Percentiles rank a stretch among this genome's conserved stretches.
Evolutionary conservation across 2,888 invertebrate genomes (phyloP).

Genomic region (Ypsolopha sequella): DNA sequence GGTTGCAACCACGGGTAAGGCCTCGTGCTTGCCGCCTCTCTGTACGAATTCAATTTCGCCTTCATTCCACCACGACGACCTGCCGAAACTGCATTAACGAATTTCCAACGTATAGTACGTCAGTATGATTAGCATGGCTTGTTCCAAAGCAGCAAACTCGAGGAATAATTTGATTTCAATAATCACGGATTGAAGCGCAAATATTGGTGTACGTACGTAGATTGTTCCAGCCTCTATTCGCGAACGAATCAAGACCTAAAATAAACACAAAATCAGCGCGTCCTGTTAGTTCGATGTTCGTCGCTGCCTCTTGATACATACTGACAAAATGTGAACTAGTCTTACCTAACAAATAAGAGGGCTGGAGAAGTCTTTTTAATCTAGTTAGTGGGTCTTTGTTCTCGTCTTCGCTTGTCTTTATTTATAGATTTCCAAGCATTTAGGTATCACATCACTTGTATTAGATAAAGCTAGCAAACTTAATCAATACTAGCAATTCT

Average conservation of each 20-base stretch:
- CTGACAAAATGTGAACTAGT: neutral
- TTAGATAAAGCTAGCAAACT: too few species aligned
- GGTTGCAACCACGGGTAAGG: too few species aligned
- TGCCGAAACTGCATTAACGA: neutral
- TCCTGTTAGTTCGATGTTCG: neutral
- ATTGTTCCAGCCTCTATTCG: slow-evolving; percentile 1
- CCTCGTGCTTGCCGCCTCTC: neutral
- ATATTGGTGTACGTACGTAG: slow-evolving; percentile 10
- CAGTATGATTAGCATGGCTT: neutral
- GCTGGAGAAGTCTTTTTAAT: too few species aligned
- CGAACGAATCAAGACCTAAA: neutral
- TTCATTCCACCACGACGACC: neutral
- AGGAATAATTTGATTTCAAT: slow-evolving; percentile 21
- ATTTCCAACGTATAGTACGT: slow-evolving; percentile 3
- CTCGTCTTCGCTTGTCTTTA: too few species aligned
- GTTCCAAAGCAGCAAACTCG: neutral
- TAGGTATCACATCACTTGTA: too few species aligned
- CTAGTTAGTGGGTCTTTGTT: too few species aligned
- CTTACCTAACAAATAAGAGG: too few species aligned
- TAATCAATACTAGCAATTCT: too few species aligned
- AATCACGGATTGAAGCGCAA: slow-evolving; percentile 18
- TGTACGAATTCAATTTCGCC: neutral
- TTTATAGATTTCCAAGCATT: too few species aligned
- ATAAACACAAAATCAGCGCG: neutral
- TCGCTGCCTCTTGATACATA: neutral